A percentile compares a stretch with the other conserved stretches of the same genome.
phyloP scores from a whole-genome alignment of 2,797 vertebrate genomes.

The Dryobates pubescens region DNA sequence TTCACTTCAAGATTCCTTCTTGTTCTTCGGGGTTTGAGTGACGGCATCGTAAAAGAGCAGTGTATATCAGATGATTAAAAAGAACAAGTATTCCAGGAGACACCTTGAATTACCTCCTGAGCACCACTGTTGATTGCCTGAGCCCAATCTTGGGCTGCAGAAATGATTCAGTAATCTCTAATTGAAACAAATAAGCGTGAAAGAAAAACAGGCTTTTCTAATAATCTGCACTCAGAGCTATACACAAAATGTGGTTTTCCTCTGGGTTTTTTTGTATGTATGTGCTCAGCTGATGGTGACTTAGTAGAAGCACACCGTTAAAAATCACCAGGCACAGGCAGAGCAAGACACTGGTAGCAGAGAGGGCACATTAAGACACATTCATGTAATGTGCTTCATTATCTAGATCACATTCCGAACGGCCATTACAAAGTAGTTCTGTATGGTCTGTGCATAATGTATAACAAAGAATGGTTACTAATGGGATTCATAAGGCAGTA shows the following conservation, averaged over 20 bases:
- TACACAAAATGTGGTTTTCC: constrained; percentile 13
- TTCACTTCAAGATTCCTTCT: constrained; percentile 59
- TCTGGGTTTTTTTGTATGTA: neutral
- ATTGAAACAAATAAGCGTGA: constrained; percentile 52
- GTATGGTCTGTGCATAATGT: neutral
- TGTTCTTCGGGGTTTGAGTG: constrained; percentile 55
- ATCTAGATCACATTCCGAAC: constrained; percentile 26
- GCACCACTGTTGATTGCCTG: neutral
- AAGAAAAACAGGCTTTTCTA: neutral
- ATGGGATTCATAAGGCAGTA: neutral
- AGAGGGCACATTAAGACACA: neutral
- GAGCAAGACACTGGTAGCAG: neutral
- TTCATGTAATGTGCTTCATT: constrained; percentile 6
- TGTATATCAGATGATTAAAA: constrained; percentile 52
- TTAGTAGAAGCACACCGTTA: neutral
- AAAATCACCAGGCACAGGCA: neutral
- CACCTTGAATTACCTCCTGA: constrained; percentile 43
- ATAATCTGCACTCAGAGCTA: neutral
- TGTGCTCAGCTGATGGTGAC: neutral
- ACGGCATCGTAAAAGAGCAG: constrained; percentile 59
- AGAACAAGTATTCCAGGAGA: constrained; percentile 36
- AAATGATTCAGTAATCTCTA: constrained; percentile 31
- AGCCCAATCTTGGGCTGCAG: constrained; percentile 7
- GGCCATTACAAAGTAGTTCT: constrained; percentile 23
- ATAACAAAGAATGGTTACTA: neutral